phyloP scores from a whole-genome alignment of 2,797 vertebrate species.

The Bovichtus variegatus region DNA sequence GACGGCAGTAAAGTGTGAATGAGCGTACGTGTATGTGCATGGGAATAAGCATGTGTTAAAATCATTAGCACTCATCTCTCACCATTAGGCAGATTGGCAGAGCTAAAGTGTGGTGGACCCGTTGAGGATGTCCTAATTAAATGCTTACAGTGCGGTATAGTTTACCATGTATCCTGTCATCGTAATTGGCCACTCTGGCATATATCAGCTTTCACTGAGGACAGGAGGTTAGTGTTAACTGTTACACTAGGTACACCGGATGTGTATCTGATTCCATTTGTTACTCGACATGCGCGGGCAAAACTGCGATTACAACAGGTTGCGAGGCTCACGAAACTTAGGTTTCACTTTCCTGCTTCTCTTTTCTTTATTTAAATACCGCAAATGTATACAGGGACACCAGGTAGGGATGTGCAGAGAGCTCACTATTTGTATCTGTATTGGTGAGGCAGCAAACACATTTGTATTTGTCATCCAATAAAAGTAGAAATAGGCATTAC shows the following conservation, averaged over 20 bases:
- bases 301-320: neutral
- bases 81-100: constrained; percentile 70
- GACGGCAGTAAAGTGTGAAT: constrained; percentile 42
- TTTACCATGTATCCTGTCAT: constrained; percentile 55
- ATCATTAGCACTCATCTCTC: constrained; percentile 64
- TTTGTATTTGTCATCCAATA: too few species aligned
- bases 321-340: neutral
- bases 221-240: constrained; percentile 31
- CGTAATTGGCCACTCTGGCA: constrained; percentile 53
- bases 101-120: constrained; percentile 49
- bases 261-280: constrained; percentile 20
- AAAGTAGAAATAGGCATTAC: too few species aligned
- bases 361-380: neutral
- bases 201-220: constrained; percentile 39
- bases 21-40: constrained; percentile 11
- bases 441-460: too few species aligned
- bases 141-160: constrained; percentile 56
- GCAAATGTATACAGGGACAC: neutral
- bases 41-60: constrained; percentile 48
- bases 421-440: too few species aligned
- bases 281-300: neutral
- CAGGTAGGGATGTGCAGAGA: too few species aligned
- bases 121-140: constrained; percentile 64
- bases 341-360: neutral
- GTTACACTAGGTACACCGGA: neutral